These are phyloP conservation scores for Erinaceus europaeus DNA, from an alignment of 2,113 vertebrate species.

Conservation along the genomic window DNA sequence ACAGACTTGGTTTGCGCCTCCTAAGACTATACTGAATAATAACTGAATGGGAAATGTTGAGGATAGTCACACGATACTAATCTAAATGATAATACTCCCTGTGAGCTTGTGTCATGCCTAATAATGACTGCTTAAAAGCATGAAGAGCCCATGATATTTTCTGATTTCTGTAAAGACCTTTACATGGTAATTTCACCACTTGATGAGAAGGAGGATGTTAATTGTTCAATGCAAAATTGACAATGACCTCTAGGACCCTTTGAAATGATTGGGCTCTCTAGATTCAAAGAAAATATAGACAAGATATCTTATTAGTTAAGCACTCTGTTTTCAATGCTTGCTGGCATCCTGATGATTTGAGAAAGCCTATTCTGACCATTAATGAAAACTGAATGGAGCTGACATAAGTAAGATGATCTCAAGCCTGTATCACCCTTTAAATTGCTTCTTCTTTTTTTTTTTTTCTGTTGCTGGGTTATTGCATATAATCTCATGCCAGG, in stretches of 20 bases:
- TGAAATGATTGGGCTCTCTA: slow-evolving; percentile 3
- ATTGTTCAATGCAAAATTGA: slow-evolving; percentile 56
- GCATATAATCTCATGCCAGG: slow-evolving; percentile 36
- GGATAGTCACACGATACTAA: slow-evolving; percentile 47
- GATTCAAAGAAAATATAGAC: slow-evolving; percentile 25
- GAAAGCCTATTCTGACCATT: slow-evolving; percentile 53
- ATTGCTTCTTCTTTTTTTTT: slow-evolving; percentile 39
- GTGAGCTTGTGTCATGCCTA: neutral
- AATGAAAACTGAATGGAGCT: slow-evolving; percentile 72
- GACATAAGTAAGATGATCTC: slow-evolving; percentile 61
- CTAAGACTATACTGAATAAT: slow-evolving; percentile 17
- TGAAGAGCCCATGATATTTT: slow-evolving; percentile 3
- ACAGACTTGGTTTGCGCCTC: neutral
- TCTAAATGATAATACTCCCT: slow-evolving; percentile 63
- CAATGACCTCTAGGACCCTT: slow-evolving; percentile 39
- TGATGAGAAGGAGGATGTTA: slow-evolving; percentile 52
- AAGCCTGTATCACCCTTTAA: slow-evolving; percentile 33
- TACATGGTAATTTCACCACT: slow-evolving; percentile 51
- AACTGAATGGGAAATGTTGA: slow-evolving; percentile 41
- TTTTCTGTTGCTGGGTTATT: slow-evolving; percentile 61
- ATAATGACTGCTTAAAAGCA: slow-evolving; percentile 38
- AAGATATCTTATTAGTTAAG: slow-evolving; percentile 34
- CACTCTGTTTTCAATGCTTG: slow-evolving; percentile 44
- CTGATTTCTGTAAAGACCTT: slow-evolving; percentile 42
- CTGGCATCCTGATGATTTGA: slow-evolving; percentile 55